These are phyloP conservation scores for Omphaloscelis lunosa DNA, from an alignment of 2,888 invertebrate genomes.

Conservation along the genomic window DNA sequence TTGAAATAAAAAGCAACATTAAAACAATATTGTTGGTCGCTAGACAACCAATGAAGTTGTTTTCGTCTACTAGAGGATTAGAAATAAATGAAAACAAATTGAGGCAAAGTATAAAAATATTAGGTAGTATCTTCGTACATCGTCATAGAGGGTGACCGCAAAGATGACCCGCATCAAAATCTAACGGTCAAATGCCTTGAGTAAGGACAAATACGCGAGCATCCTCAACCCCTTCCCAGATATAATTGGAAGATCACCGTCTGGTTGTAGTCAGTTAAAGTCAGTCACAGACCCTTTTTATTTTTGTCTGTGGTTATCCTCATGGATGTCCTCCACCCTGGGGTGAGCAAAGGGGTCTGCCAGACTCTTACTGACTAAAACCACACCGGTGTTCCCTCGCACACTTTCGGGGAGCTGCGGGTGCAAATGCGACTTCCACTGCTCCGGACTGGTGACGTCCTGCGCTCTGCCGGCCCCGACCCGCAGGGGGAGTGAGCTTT, in stretches of 20 bases:
- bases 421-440: no score
- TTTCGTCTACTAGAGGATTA: neutral
- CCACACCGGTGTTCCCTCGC: no score
- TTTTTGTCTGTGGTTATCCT: no score
- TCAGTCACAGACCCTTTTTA: neutral
- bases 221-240: neutral
- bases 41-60: neutral
- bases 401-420: no score
- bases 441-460: no score
- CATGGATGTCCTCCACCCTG: no score
- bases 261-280: neutral
- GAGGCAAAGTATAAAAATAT: no score
- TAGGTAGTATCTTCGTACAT: neutral
- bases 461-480: no score
- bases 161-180: neutral
- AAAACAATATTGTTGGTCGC: neutral
- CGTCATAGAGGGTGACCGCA: neutral
- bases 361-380: no score
- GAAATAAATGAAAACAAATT: neutral
- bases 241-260: neutral
- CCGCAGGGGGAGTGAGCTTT: no score
- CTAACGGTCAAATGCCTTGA: neutral
- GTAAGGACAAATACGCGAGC: neutral
- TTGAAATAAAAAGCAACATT: no score
- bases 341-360: no score